Evolutionary conservation across 1,140 invertebrate genomes (phyloP), one percentile per base, ranked within the genome.

Genomic region (Rhyzopertha dominica): DNA sequence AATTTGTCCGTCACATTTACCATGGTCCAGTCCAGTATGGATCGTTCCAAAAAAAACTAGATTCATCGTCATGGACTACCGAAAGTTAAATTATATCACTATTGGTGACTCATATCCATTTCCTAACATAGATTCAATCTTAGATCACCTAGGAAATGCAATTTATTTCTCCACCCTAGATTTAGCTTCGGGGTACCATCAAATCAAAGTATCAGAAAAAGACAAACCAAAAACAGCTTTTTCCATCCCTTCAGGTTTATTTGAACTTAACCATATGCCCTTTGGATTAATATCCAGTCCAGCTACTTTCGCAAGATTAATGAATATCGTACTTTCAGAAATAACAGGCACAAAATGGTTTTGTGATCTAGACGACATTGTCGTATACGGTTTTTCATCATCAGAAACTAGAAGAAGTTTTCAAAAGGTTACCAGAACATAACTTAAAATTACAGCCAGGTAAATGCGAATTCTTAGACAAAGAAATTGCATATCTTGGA

Each of bases 161-260:
- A 60, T 50, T 23, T 70, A 61, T 35, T 75, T 75, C 45, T 56
- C 58, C 1, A 56, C 57, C 0, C 36, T 77, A 5, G 72, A 78
- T 54, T 32, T 74, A 8, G 50, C 51, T 0, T 62, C 52, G 35
- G 74, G 74, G 5, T 79, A 71, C 53, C 70, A 67, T 53, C 74
- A 79, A 53, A 62, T 78, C 9, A 39, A 52, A 8, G 49, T 76
- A 4, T 47, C 63, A 12, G 20, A 43, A 23, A 26, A 64, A 10
- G 61, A 66, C 43, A 54, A 22, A 16, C 20, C 49, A 0, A 74
- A 74, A 55, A 74, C 71, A 1, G 71, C 67, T 0, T 74, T 74
- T 47, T 44, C 50, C 0, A 62, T 59, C n/a, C 49, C 49, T 9
- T 25, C 43, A 13, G 63, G 60, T 3, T 61, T 62, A 35, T 68